These are phyloP conservation scores for Galerucella calmariensis DNA, from an alignment of 2,888 invertebrate species.

Conservation along the genomic window DNA sequence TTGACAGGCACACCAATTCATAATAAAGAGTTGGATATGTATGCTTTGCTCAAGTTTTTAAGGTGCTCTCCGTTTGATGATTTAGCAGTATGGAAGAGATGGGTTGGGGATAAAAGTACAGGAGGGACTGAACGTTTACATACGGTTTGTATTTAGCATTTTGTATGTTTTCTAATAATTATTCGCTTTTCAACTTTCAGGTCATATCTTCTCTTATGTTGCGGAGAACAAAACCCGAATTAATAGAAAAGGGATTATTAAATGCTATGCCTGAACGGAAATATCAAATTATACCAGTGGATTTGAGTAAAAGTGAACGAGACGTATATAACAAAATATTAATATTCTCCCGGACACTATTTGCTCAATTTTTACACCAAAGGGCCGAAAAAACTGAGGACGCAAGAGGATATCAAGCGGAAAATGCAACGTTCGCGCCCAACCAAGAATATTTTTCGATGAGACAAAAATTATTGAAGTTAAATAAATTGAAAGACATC, in stretches of 20 bases:
- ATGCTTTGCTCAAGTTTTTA: conserved; percentile 84
- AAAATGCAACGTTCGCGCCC: conserved; percentile 32
- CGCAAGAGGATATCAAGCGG: conserved; percentile 34
- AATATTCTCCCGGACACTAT: conserved; percentile 78
- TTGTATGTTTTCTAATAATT: neutral
- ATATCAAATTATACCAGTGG: conserved; percentile 70
- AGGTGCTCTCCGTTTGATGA: conserved; percentile 91
- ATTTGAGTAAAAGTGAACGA: conserved; percentile 76
- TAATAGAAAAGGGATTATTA: conserved; percentile 74
- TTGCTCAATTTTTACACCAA: conserved; percentile 81
- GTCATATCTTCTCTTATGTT: conserved; percentile 87
- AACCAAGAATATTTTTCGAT: conserved; percentile 70
- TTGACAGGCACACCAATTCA: conserved; percentile 96
- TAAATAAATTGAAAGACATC: conserved; percentile 68
- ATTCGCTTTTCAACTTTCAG: neutral
- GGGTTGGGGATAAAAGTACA: conserved; percentile 86
- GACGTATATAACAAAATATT: conserved; percentile 82
- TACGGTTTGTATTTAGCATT: conserved; percentile 62
- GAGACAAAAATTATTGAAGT: conserved; percentile 72
- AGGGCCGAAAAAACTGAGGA: conserved; percentile 74
- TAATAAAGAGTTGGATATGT: conserved; percentile 89
- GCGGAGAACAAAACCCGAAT: conserved; percentile 86
- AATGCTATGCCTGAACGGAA: conserved; percentile 72
- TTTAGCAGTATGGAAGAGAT: conserved; percentile 86
- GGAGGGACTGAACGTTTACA: conserved; percentile 85